These are phyloP conservation scores for Euphydryas editha DNA, from an alignment of 2,888 invertebrate genomes.

Conservation along the genomic window DNA sequence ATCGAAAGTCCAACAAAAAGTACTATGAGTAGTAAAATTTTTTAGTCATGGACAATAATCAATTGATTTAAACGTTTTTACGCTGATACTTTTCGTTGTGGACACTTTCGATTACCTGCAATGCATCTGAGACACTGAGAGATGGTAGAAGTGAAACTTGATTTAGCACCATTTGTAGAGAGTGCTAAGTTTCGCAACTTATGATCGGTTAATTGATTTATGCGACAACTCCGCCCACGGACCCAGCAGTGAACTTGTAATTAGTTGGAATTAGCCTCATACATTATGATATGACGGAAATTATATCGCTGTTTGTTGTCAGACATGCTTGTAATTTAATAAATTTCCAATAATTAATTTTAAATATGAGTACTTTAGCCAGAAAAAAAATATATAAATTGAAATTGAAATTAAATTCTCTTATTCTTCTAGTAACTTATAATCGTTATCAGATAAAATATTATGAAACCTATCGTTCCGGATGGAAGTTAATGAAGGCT, in stretches of 20 bases:
- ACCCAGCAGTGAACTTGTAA: constrained; percentile 3
- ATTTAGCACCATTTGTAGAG: constrained; percentile 11
- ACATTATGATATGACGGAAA: background rate
- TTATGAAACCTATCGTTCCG: constrained; percentile 3
- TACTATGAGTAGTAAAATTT: background rate
- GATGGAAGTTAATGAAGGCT: constrained; percentile 21
- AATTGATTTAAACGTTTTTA: constrained; percentile 1
- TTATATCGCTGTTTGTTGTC: background rate
- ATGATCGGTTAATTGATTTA: constrained; percentile 22
- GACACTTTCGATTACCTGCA: constrained; percentile 14
- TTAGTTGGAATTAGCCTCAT: background rate
- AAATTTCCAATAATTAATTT: too few species aligned
- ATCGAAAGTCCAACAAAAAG: background rate
- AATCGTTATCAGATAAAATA: background rate
- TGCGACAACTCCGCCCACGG: constrained; percentile 11
- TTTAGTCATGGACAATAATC: background rate
- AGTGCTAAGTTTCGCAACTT: constrained; percentile 16
- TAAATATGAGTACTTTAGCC: too few species aligned
- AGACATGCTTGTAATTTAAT: too few species aligned
- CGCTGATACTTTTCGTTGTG: background rate
- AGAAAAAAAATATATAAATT: background rate
- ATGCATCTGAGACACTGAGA: background rate
- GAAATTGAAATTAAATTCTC: background rate
- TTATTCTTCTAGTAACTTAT: background rate
- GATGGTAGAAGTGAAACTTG: constrained; percentile 12